Percentiles rank a stretch among this genome's conserved stretches.
Evolutionary conservation across 1,140 invertebrate genomes (phyloP).

Genomic region (Pemphigus obesinymphae): DNA sequence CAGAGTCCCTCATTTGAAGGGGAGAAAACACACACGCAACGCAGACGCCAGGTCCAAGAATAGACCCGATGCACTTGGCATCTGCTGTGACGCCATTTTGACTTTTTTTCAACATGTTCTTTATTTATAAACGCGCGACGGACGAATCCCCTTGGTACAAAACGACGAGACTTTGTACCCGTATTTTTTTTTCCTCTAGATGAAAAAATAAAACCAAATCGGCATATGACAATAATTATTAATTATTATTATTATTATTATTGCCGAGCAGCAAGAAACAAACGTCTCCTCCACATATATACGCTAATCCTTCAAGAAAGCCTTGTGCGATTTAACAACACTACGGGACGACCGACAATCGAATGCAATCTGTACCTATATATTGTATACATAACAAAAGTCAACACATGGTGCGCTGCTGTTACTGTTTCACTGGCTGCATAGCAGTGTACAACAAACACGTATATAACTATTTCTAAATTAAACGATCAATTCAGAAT

Average conservation of each 20-base stretch:
- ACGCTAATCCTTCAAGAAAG: neutral
- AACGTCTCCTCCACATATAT: no score
- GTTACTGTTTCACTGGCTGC: neutral
- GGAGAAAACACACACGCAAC: conserved; percentile 24
- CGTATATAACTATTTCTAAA: neutral
- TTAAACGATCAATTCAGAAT: conserved; percentile 15
- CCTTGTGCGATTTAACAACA: neutral
- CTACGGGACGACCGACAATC: no score
- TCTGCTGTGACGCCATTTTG: conserved; percentile 36
- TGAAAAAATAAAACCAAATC: neutral
- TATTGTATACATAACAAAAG: neutral
- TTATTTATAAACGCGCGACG: conserved; percentile 29
- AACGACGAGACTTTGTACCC: neutral
- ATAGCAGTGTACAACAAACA: neutral
- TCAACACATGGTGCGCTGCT: neutral
- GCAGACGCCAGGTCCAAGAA: conserved; percentile 38
- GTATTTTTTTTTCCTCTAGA: neutral
- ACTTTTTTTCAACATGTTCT: conserved; percentile 39
- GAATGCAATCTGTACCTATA: no score
- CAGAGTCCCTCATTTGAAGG: conserved; percentile 18
- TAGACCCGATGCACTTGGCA: conserved; percentile 39
- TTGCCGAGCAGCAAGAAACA: neutral
- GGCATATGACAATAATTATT: neutral
- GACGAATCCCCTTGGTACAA: conserved; percentile 1
- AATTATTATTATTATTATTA: no score